phyloP scores from a whole-genome alignment of 2,888 invertebrate species.

The Lamellibrachia columna region DNA sequence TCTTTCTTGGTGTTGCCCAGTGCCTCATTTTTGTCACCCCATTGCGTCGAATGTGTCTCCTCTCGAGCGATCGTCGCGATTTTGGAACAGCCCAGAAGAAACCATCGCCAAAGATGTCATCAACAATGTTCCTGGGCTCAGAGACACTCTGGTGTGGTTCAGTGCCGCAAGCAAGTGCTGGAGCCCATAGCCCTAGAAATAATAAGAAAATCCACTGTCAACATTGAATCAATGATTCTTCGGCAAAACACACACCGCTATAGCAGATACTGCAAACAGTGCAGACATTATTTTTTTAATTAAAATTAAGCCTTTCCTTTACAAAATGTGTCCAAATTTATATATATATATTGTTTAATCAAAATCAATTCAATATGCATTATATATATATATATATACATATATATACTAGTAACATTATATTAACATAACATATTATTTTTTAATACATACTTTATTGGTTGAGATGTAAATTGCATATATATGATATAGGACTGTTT shows the following conservation, averaged over 20 bases:
- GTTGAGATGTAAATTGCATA: too few species aligned
- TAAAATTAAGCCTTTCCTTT: too few species aligned
- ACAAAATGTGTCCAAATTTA: too few species aligned
- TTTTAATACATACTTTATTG: too few species aligned
- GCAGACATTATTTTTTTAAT: too few species aligned
- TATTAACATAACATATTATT: too few species aligned
- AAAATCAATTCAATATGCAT: too few species aligned
- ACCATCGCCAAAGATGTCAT: conserved; percentile 69
- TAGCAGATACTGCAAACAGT: too few species aligned
- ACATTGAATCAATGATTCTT: background rate
- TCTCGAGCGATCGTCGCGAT: conserved; percentile 80
- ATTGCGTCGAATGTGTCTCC: conserved; percentile 77
- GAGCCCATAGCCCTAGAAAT: background rate
- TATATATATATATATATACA: too few species aligned
- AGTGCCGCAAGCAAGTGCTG: background rate
- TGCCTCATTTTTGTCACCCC: conserved; percentile 79
- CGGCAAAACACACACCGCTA: background rate
- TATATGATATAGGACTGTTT: too few species aligned
- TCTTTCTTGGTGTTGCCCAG: conserved; percentile 76
- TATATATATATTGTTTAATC: too few species aligned
- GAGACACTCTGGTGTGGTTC: background rate
- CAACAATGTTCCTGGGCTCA: background rate
- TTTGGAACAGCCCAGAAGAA: conserved; percentile 86
- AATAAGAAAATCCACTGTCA: background rate
- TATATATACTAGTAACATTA: too few species aligned